Evolutionary conservation across 2,113 vertebrate species (phyloP).

Genomic region (Sterrhoptilus dennistouni): DNA sequence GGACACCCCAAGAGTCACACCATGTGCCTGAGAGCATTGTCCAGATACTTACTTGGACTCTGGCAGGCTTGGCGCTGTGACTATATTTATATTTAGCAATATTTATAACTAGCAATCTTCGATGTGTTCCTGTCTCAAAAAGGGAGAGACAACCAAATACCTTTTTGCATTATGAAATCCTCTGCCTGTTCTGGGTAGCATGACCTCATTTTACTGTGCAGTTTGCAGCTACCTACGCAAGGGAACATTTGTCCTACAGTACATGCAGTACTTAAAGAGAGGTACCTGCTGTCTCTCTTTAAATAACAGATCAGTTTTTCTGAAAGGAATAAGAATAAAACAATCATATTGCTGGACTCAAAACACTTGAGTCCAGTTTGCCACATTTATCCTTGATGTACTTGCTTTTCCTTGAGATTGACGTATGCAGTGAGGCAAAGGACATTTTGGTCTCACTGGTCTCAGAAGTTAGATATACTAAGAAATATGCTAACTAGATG

Average conservation of each 20-base stretch:
- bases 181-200: neutral
- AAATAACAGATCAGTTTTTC: neutral
- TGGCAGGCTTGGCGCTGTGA: neutral
- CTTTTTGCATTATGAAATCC: neutral
- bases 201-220: neutral
- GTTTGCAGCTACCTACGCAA: neutral
- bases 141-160: neutral
- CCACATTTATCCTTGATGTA: neutral
- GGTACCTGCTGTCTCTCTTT: neutral
- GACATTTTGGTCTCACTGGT: neutral
- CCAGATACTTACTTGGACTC: neutral
- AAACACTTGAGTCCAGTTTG: neutral
- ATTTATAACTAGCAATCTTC: neutral
- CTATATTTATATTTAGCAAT: neutral
- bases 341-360: neutral
- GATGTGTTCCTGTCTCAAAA: neutral
- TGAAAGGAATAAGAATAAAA: neutral
- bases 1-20: neutral
- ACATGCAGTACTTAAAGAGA: neutral
- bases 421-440: accelerated
- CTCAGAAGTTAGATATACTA: neutral
- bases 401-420: neutral
- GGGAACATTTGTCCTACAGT: neutral
- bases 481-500: neutral
- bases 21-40: neutral